Percentiles rank a stretch among this genome's conserved stretches.
Conservation (phyloP, 2,113 vertebrate genomes). For the Trichomycterus rosablanca region DNA sequence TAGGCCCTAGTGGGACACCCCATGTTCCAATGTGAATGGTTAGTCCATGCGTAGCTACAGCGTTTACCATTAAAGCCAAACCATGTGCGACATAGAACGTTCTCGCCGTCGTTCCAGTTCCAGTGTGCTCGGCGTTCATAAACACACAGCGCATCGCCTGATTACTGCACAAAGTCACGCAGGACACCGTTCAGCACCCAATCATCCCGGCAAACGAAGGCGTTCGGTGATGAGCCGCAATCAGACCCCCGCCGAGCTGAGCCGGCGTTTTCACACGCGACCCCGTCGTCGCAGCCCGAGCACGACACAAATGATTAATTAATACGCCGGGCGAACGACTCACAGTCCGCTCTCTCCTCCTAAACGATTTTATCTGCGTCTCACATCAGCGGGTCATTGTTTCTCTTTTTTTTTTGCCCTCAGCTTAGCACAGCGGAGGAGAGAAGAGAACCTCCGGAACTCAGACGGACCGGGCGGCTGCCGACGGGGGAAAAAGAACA, state of each 20-base stretch:
- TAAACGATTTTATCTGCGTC: conserved; percentile 38
- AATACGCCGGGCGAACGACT: conserved; percentile 45
- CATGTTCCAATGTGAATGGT: not conserved
- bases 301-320: conserved; percentile 44
- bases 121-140: conserved; percentile 17
- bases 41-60: conserved; percentile 20
- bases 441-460: not conserved
- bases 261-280: conserved; percentile 31
- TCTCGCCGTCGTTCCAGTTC: conserved; percentile 20
- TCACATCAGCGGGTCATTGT: conserved; percentile 40
- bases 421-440: conserved; percentile 16
- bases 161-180: conserved; percentile 41
- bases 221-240: conserved; percentile 42
- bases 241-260: conserved; percentile 44
- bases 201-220: conserved; percentile 47
- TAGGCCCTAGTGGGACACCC: too few relatives aligned
- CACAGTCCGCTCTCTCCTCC: conserved; percentile 36
- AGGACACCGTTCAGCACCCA: conserved; percentile 40
- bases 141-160: conserved; percentile 23
- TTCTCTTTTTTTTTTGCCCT: conserved; percentile 40
- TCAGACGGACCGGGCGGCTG: conserved; percentile 5
- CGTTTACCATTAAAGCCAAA: conserved; percentile 35
- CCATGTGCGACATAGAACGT: conserved; percentile 43
- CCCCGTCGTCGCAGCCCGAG: conserved; percentile 31
- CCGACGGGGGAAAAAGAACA: not conserved